Evolutionary conservation across 2,797 vertebrate species (phyloP).

Genomic region (Columba guinea): DNA sequence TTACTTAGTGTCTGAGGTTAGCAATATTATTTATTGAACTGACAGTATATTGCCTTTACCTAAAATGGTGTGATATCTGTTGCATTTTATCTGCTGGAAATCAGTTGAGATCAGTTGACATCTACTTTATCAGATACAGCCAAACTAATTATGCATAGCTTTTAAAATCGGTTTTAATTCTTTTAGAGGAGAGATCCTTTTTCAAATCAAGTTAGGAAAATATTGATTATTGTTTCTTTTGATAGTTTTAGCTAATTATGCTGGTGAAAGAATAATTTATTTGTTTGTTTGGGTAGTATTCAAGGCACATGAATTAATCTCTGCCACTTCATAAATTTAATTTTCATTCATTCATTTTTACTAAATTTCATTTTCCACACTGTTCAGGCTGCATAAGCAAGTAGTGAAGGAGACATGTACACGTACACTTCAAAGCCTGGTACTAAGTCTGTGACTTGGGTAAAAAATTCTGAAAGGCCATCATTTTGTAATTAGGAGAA

Average conservation of each 20-base stretch:
- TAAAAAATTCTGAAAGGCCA: background rate
- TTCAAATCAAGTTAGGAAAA: background rate
- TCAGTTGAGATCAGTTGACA: background rate
- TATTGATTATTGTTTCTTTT: background rate
- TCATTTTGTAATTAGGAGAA: no score
- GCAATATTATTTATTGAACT: background rate
- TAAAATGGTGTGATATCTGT: background rate
- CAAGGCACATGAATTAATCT: background rate
- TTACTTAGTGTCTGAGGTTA: background rate
- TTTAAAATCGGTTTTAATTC: background rate
- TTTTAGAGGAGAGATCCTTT: background rate
- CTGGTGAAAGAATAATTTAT: background rate
- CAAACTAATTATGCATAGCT: background rate
- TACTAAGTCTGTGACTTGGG: background rate
- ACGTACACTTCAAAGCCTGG: background rate
- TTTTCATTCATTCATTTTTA: background rate
- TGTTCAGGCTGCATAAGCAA: background rate
- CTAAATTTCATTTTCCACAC: background rate
- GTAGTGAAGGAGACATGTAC: background rate
- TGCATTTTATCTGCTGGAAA: background rate
- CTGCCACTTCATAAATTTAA: background rate
- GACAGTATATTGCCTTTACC: background rate
- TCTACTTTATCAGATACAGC: background rate
- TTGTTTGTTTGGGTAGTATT: background rate
- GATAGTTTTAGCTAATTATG: background rate